phyloP scores from a whole-genome alignment of 2,113 vertebrate species.

The Calyptommatus sinebrachiatus region DNA sequence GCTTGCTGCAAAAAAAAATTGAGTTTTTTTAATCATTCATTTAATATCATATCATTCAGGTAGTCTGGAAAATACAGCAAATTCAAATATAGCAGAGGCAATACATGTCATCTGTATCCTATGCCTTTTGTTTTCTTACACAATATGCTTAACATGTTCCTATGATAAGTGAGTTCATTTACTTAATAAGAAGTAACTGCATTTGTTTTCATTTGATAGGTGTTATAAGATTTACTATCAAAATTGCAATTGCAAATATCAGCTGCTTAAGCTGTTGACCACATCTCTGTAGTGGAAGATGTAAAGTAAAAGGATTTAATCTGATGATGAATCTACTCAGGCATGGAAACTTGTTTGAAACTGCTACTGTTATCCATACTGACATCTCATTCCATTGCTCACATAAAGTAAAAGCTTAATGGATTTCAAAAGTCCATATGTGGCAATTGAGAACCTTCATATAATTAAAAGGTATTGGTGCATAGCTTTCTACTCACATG shows the following conservation, averaged over 20 bases:
- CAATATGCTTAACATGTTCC: too few species aligned
- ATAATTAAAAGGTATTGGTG: constrained; percentile 51
- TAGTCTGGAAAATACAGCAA: not conserved
- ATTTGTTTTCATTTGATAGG: not conserved
- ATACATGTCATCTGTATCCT: not conserved
- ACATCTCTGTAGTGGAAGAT: not conserved
- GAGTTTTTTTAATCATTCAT: not conserved
- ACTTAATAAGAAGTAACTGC: not conserved
- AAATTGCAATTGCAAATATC: not conserved
- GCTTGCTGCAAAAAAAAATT: not conserved
- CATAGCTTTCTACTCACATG: constrained; percentile 30
- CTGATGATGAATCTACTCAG: constrained; percentile 3
- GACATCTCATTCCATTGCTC: not conserved
- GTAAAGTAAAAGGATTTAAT: not conserved
- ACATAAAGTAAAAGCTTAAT: constrained; percentile 45
- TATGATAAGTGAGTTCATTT: not conserved
- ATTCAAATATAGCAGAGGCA: not conserved
- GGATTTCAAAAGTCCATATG: constrained; percentile 45
- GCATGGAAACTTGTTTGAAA: constrained; percentile 10
- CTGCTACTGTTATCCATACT: constrained; percentile 12
- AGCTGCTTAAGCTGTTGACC: not conserved
- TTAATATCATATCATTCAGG: not conserved
- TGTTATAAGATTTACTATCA: not conserved
- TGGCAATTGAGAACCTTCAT: constrained; percentile 10
- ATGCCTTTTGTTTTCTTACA: not conserved